These are phyloP conservation scores for Alaudala cheleensis DNA, from an alignment of 2,113 vertebrate species.

Conservation along the genomic window DNA sequence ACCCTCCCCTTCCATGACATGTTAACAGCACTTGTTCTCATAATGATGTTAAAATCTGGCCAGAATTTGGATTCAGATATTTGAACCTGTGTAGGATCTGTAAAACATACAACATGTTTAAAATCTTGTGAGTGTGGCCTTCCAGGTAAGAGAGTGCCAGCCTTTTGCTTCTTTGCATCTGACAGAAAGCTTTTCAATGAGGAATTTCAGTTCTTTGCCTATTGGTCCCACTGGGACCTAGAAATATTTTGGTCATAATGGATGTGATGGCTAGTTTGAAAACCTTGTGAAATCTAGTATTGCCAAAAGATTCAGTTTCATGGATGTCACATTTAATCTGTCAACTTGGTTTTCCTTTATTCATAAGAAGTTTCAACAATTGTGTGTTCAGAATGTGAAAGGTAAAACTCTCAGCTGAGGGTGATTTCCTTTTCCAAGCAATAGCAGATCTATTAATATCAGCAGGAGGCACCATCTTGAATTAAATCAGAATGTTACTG, in stretches of 20 bases:
- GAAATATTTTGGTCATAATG: not conserved
- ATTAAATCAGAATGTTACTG: not conserved
- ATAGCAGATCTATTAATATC: not conserved
- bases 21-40: not conserved
- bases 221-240: not conserved
- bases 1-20: fast-evolving
- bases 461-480: not conserved
- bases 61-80: not conserved
- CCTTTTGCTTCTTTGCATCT: not conserved
- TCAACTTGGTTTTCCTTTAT: not conserved
- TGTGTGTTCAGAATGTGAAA: not conserved
- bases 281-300: not conserved
- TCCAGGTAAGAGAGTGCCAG: not conserved
- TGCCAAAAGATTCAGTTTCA: not conserved
- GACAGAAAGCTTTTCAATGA: not conserved
- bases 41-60: not conserved
- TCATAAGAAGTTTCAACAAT: not conserved
- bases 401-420: not conserved
- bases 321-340: not conserved
- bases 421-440: not conserved
- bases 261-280: not conserved
- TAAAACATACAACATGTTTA: fast-evolving
- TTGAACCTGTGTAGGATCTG: not conserved
- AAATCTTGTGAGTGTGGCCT: not conserved
- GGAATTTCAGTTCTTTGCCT: not conserved